A percentile compares a stretch with the other conserved stretches of the same genome.
Conservation (phyloP, 2,113 vertebrate genomes). For the Tringa solitaria region DNA sequence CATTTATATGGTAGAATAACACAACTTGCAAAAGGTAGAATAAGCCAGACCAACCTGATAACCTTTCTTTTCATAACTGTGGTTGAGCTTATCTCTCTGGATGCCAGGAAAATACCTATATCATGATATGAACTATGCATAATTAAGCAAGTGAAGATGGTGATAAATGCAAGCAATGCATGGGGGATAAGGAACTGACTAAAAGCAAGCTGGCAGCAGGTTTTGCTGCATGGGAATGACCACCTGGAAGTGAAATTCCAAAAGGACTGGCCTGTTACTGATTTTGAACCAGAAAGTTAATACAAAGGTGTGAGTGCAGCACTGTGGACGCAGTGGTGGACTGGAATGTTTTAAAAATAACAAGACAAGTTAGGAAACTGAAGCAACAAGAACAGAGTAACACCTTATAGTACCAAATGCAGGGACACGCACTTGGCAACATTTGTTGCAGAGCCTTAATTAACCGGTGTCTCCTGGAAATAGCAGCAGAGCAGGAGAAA, state of each 20-base stretch:
- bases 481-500: not conserved
- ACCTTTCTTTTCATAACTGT: not conserved
- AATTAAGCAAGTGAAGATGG: not conserved
- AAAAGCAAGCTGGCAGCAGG: not conserved
- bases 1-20: not conserved
- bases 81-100: not conserved
- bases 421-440: not conserved
- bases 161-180: not conserved
- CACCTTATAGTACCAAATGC: not conserved
- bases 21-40: not conserved
- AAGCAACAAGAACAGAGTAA: not conserved
- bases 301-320: not conserved
- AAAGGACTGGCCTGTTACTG: not conserved
- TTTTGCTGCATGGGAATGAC: not conserved
- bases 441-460: not conserved
- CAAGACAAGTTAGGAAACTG: not conserved
- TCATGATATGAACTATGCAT: not conserved
- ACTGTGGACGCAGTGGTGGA: not conserved
- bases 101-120: not conserved
- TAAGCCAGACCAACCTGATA: not conserved
- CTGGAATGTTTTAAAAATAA: not conserved
- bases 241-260: not conserved
- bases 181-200: not conserved
- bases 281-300: not conserved
- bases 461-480: not conserved